Conservation (phyloP, 2,888 invertebrate species). For the Dicyrtoma fusca region DNA sequence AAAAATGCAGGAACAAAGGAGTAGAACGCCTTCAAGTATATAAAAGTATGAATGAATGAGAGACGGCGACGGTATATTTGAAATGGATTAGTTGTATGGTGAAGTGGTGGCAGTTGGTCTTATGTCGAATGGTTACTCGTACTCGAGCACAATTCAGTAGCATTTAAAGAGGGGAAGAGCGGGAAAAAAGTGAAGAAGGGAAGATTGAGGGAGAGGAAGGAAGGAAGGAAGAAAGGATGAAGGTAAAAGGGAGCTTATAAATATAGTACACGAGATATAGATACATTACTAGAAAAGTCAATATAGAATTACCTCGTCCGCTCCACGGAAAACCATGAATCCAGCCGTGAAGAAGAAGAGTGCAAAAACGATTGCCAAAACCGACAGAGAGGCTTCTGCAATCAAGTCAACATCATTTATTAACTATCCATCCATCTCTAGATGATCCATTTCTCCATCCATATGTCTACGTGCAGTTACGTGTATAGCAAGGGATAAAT, state of each 20-base stretch:
- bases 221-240: not conserved
- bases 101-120: too few relatives aligned
- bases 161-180: not conserved
- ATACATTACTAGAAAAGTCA: constrained; percentile 31
- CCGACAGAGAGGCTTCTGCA: constrained; percentile 42
- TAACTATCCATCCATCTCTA: constrained; percentile 12
- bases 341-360: constrained; percentile 51
- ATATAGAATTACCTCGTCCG: constrained; percentile 15
- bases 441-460: too few relatives aligned
- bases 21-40: too few relatives aligned
- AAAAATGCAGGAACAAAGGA: too few relatives aligned
- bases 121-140: too few relatives aligned
- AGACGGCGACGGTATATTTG: too few relatives aligned
- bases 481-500: not conserved
- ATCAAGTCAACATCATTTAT: constrained; percentile 33
- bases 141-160: too few relatives aligned
- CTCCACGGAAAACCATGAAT: constrained; percentile 49
- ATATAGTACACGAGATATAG: not conserved
- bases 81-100: too few relatives aligned
- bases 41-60: too few relatives aligned
- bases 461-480: too few relatives aligned
- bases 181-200: not conserved
- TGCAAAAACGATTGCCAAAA: constrained; percentile 45
- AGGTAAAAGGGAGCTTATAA: constrained; percentile 9
- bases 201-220: not conserved